These are phyloP conservation scores for Yponomeuta evonymella DNA, from an alignment of 2,888 invertebrate species.

Conservation along the genomic window DNA sequence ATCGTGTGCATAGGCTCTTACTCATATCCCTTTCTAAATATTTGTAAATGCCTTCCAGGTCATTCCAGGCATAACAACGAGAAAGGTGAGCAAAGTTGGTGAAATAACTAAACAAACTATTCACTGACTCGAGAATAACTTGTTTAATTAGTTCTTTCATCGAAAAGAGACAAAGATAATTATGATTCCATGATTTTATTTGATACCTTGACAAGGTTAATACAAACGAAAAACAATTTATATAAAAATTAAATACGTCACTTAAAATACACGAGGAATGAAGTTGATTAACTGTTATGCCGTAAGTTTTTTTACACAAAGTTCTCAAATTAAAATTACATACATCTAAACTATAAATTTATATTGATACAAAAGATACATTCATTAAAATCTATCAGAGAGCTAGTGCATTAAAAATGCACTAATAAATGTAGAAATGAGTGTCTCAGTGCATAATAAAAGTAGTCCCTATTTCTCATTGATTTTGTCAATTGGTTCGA, in stretches of 20 bases:
- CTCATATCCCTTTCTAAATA: neutral
- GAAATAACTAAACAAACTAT: neutral
- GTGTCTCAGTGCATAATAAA: neutral
- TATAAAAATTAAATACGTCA: conserved; percentile 32
- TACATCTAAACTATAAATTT: neutral
- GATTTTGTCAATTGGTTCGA: neutral
- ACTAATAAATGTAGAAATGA: neutral
- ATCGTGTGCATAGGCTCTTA: neutral
- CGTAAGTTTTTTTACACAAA: neutral
- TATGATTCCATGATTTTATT: conserved; percentile 34
- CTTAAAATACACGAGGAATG: conserved; percentile 44
- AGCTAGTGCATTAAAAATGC: neutral
- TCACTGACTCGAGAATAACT: neutral
- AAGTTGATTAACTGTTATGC: conserved; percentile 23
- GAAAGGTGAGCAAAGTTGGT: neutral
- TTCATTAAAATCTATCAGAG: neutral
- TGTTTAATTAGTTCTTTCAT: neutral
- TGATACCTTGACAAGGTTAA: conserved; percentile 39
- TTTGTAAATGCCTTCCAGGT: neutral
- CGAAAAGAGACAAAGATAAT: conserved; percentile 12
- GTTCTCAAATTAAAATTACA: neutral
- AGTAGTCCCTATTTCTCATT: neutral
- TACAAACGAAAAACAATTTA: conserved; percentile 40
- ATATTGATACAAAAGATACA: neutral
- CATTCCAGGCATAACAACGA: neutral